Base-by-base conservation (phyloP, 1,140 invertebrate species). In the Littorina saxatilis region DNA sequence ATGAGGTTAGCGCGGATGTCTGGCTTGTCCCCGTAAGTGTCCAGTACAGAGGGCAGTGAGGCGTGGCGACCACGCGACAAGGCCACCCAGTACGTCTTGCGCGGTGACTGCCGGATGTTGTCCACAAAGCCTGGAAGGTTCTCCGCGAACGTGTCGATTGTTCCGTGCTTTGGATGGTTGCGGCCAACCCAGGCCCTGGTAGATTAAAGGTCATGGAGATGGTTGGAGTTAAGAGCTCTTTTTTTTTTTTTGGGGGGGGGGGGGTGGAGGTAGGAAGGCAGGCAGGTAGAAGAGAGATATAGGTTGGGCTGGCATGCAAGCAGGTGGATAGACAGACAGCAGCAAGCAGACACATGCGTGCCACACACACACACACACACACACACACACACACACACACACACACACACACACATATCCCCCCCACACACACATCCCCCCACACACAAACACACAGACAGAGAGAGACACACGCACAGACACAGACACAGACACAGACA, bases 61-160 rank as follows among this genome's bases (percentile, higher is more conserved):
- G 84, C 83, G 55, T 87, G 83, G 27, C 93, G 90, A 15, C 92
- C 90, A 0, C 87, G 43, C 15, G 95, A 92, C 23, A 96, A 87
- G 2, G 93, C 93, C 0, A 96, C 93, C 80, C 96, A 94, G 85
- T 96, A 94, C 13, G 95, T 95, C 39, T 95, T 95, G 35, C 94
- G 91, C 29, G 93, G 94, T 94, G 85, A 96, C 95, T 90, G 94
- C 94, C 66, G 97, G 89, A 90, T 96, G 94, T 92, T 96, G 95
- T 88, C 96, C 95, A 47, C 93, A 85, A 83, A 39, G 13, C 89
- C 89, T 1, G 89, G 89, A 15, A 90, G 77, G 58, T 90, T 90
- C 20, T 87, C 80, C 37, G 84, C 83, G 72, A 89, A 87, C 11
- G 83, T 50, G 39, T 86, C 85, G 63, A 90, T 55, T n/a, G 39